phyloP scores from a whole-genome alignment of 1,140 invertebrate genomes.

The Hyles vespertilio region DNA sequence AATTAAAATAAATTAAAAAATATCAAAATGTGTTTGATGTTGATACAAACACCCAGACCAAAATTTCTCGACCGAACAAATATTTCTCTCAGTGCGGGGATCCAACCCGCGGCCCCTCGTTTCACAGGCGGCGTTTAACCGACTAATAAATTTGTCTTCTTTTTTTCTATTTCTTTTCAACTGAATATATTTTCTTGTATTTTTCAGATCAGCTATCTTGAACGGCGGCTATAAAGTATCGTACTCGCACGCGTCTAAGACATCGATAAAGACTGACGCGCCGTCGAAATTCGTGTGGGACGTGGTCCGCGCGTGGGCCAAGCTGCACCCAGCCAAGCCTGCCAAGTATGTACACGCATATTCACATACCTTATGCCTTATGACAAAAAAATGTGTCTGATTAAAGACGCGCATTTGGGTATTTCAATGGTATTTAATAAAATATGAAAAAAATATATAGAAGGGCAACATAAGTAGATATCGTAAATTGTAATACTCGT shows the following conservation, averaged over 20 bases:
- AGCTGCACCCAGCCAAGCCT: slow-evolving; percentile 78
- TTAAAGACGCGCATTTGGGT: neutral
- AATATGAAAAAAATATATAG: neutral
- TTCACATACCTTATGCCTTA: no score
- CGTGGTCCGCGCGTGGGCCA: slow-evolving; percentile 90
- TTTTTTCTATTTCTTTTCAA: neutral
- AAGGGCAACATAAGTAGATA: no score
- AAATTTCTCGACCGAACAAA: no score
- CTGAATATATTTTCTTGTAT: neutral
- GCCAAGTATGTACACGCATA: slow-evolving; percentile 43
- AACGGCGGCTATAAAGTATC: slow-evolving; percentile 96
- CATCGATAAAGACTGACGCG: slow-evolving; percentile 96
- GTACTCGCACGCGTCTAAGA: slow-evolving; percentile 90
- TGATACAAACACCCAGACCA: no score
- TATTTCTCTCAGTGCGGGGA: no score
- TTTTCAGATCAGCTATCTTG: slow-evolving; percentile 90
- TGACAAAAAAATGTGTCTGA: no score
- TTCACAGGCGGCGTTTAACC: no score
- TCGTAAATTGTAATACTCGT: no score
- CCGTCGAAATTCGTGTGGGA: slow-evolving; percentile 94
- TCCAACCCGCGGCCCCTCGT: no score
- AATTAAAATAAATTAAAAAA: no score
- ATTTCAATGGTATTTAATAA: neutral
- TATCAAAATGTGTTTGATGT: no score
- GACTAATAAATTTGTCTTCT: no score